Evolutionary conservation across 2,888 invertebrate species (phyloP).

Genomic region (Rosalia funebris): DNA sequence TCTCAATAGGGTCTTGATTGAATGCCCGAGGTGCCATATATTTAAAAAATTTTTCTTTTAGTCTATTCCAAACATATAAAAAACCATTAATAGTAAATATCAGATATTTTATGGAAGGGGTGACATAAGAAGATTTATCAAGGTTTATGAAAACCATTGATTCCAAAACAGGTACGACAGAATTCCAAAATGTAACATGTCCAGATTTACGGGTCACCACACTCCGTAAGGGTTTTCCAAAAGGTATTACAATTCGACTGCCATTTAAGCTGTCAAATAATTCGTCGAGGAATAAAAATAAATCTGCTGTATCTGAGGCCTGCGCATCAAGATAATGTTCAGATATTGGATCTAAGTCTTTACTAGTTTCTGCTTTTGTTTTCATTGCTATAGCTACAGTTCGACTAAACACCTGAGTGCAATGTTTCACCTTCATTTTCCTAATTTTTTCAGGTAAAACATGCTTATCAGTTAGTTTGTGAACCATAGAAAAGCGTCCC

Average conservation of each 20-base stretch:
- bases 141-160: constrained; percentile 5
- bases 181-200: no score
- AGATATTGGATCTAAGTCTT: constrained; percentile 22
- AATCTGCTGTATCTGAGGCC: constrained; percentile 28
- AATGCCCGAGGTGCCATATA: constrained; percentile 4
- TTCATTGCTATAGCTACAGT: constrained; percentile 33
- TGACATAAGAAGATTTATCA: neutral
- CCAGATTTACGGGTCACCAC: no score
- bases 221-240: no score
- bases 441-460: constrained; percentile 31
- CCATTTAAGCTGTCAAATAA: no score
- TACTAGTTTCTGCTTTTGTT: constrained; percentile 13
- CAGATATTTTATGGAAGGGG: neutral
- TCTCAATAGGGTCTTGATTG: constrained; percentile 17
- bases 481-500: constrained; percentile 27
- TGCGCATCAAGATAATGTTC: constrained; percentile 29
- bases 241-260: no score
- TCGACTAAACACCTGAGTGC: constrained; percentile 38
- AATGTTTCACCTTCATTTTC: constrained; percentile 36
- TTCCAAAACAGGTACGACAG: constrained; percentile 13
- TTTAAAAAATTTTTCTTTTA: constrained; percentile 2
- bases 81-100: constrained; percentile 14
- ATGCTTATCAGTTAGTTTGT: constrained; percentile 37
- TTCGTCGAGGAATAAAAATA: no score
- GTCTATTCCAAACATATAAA: constrained; percentile 6